Evolutionary conservation across 2,797 vertebrate genomes (phyloP), one percentile per base, ranked within the genome.

Genomic region (Ptychadena robeensis): DNA sequence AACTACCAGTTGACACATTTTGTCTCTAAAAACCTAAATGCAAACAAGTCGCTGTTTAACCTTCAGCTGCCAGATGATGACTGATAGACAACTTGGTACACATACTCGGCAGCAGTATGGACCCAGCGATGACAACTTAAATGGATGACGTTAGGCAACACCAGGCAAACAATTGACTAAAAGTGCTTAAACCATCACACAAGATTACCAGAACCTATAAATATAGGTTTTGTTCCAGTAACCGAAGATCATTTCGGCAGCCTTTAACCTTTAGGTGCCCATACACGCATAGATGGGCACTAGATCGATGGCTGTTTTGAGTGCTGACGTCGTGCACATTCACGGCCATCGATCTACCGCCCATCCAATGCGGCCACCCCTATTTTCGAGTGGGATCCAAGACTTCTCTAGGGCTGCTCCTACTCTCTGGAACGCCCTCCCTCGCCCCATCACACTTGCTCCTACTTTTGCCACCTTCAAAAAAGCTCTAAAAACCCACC

Each of bases 1-100:
- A 32, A 40, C 34, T 40, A 3, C 59, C 30, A 61, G 66, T 37
- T 70, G 66, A 71, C 67, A 80, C 35, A 27, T 28, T 76, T 75
- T 69, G 63, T 59, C 34, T 53, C 15, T 9, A 32, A 68, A 68
- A 69, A 37, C 28, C 80, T 32, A 30, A 75, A 40, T 28, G 65
- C 80, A 82, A 66, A 67, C 72, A 67, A 57, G 30, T 71, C 18
- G 30, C 27, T 57, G 40, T 59, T 70, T 61, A 79, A 61, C 34
- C 32, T 61, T 68, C 71, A 82, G 71, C 80, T 74, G 80, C 30
- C 63, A 32, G 65, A 32, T 61, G 72, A 37, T 30, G 65, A 82
- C 48, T 70, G 73, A 70, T 25, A 25, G 64, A 66, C 71, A 67
- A 22, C 14, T 31, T 53, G 38, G 7, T n/a, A 64, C 32, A 12